Conservation (phyloP, 2,888 invertebrate genomes). For the Corbicula japonica region DNA sequence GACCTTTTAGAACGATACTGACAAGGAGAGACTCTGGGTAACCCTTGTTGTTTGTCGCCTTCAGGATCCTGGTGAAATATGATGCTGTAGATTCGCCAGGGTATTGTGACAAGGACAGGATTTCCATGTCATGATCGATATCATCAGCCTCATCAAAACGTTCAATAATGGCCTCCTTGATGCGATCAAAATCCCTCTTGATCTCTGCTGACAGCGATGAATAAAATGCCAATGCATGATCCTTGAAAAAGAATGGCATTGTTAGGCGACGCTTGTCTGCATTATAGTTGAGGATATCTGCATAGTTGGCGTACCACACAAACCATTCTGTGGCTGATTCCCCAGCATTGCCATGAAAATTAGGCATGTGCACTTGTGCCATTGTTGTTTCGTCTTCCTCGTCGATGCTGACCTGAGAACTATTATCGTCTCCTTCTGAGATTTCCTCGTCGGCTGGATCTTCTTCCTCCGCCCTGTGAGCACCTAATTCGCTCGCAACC, state of each 20-base stretch:
- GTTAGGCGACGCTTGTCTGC: neutral
- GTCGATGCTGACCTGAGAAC: too few species aligned
- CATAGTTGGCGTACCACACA: neutral
- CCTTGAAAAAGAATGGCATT: constrained; percentile 14
- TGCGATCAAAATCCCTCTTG: neutral
- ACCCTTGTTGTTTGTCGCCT: neutral
- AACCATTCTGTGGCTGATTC: neutral
- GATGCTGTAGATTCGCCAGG: neutral
- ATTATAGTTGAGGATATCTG: neutral
- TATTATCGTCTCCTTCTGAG: too few species aligned
- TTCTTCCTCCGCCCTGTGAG: too few species aligned
- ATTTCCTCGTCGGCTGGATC: too few species aligned
- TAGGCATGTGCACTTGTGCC: constrained; percentile 7
- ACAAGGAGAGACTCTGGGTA: constrained; percentile 2
- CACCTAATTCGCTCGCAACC: too few species aligned
- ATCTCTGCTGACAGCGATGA: neutral
- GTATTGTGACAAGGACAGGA: constrained; percentile 2
- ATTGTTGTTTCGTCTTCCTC: too few species aligned
- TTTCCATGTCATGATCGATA: neutral
- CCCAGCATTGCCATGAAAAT: neutral
- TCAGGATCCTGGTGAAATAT: constrained; percentile 24
- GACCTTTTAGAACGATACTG: neutral
- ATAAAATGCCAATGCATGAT: constrained; percentile 36
- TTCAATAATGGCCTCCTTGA: neutral
- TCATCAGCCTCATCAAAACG: constrained; percentile 27